phyloP scores from a whole-genome alignment of 1,140 invertebrate species.

The Melanaphis sacchari region DNA sequence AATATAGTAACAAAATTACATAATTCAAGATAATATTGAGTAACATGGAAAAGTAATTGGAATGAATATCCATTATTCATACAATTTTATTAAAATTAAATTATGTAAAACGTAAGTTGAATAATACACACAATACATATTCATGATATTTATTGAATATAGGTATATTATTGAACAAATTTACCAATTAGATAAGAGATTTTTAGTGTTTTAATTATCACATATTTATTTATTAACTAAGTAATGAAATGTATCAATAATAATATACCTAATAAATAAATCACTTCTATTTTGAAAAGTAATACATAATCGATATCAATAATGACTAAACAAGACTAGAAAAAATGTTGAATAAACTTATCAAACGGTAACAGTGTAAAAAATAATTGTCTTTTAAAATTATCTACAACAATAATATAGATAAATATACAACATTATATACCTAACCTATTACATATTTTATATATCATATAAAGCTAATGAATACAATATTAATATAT shows the following conservation, averaged over 20 bases:
- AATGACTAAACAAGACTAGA: slow-evolving; percentile 44
- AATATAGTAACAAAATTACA: neutral
- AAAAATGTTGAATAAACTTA: neutral
- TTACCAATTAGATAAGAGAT: neutral
- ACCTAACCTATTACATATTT: neutral
- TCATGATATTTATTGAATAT: neutral
- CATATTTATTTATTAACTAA: neutral
- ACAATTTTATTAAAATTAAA: slow-evolving; percentile 13
- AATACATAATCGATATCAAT: neutral
- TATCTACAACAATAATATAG: neutral
- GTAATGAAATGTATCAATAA: neutral
- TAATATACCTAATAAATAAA: slow-evolving; percentile 27
- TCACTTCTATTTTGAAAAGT: slow-evolving; percentile 13
- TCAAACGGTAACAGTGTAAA: slow-evolving; percentile 36
- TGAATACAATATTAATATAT: slow-evolving; percentile 31
- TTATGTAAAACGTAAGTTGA: neutral
- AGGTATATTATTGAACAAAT: slow-evolving; percentile 2
- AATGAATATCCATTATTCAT: neutral
- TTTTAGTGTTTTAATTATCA: slow-evolving; percentile 11
- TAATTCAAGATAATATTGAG: neutral
- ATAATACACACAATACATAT: neutral
- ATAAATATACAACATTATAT: neutral
- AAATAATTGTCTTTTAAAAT: slow-evolving; percentile 50
- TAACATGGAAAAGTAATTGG: slow-evolving; percentile 12
- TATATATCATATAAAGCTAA: neutral